Conservation (phyloP, 2,888 invertebrate genomes). For the Euzophera pinguis region DNA sequence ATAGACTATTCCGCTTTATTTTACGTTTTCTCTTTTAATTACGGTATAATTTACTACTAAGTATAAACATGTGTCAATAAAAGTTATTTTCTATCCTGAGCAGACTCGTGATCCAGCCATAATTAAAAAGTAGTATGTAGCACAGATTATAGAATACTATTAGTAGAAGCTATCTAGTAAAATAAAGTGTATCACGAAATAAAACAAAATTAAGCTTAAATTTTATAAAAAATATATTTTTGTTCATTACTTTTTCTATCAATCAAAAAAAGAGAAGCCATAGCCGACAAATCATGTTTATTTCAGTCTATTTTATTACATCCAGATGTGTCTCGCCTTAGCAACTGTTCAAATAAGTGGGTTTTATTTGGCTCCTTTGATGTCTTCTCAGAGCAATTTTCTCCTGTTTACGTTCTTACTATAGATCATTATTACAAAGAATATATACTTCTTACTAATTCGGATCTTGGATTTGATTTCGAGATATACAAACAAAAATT, state of each 20-base stretch:
- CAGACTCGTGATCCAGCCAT: too few species aligned
- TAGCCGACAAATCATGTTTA: constrained; percentile 43
- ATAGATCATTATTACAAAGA: constrained; percentile 24
- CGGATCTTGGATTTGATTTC: constrained; percentile 13
- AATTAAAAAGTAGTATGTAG: too few species aligned
- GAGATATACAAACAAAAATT: not conserved
- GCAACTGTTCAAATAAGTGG: constrained; percentile 56
- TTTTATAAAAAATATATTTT: not conserved
- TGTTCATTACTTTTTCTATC: not conserved
- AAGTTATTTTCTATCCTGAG: too few species aligned
- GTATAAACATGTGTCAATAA: too few species aligned
- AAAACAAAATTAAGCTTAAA: too few species aligned
- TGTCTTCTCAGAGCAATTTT: constrained; percentile 58
- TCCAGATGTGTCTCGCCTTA: constrained; percentile 55
- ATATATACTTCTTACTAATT: constrained; percentile 11
- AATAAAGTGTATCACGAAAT: too few species aligned
- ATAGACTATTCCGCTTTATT: too few species aligned
- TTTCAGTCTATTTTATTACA: constrained; percentile 58
- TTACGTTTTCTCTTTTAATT: too few species aligned
- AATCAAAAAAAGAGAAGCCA: constrained; percentile 17
- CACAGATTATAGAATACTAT: too few species aligned
- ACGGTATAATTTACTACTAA: too few species aligned
- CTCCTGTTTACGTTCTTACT: constrained; percentile 50
- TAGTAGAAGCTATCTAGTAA: too few species aligned
- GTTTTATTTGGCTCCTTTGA: constrained; percentile 65